Conservation (phyloP, 1,140 invertebrate genomes). For the Sitophilus oryzae region DNA sequence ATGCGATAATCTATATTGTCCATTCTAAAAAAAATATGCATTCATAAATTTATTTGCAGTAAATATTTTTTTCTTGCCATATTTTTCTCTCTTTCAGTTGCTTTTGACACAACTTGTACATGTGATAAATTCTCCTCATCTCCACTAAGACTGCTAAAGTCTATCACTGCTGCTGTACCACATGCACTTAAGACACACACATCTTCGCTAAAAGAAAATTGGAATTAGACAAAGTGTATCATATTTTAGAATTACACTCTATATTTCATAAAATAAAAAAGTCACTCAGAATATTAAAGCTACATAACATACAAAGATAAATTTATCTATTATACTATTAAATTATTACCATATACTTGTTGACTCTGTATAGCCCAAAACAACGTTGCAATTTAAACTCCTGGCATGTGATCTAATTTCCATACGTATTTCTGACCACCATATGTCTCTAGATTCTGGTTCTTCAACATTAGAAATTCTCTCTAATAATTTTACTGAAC, state of each 20-base stretch:
- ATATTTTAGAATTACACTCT: too few species aligned
- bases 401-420: constrained; percentile 89
- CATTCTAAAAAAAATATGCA: constrained; percentile 21
- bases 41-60: constrained; percentile 9
- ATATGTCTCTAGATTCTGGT: constrained; percentile 79
- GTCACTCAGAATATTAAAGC: too few species aligned
- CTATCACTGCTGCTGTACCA: constrained; percentile 87
- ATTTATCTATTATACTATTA: too few species aligned
- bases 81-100: constrained; percentile 20
- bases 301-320: too few species aligned
- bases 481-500: constrained; percentile 84
- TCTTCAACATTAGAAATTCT: constrained; percentile 77
- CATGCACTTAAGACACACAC: constrained; percentile 89
- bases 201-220: constrained; percentile 68
- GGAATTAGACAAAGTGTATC: too few species aligned
- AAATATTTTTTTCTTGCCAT: background rate
- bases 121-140: constrained; percentile 39
- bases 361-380: constrained; percentile 84
- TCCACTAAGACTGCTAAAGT: constrained; percentile 48
- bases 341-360: constrained; percentile 77
- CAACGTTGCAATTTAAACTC: constrained; percentile 87
- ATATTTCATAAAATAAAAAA: too few species aligned
- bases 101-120: constrained; percentile 26
- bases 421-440: constrained; percentile 93
- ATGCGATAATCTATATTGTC: constrained; percentile 17